phyloP scores from a whole-genome alignment of 2,113 vertebrate genomes.

The Cyphomyrus plagiostoma region DNA sequence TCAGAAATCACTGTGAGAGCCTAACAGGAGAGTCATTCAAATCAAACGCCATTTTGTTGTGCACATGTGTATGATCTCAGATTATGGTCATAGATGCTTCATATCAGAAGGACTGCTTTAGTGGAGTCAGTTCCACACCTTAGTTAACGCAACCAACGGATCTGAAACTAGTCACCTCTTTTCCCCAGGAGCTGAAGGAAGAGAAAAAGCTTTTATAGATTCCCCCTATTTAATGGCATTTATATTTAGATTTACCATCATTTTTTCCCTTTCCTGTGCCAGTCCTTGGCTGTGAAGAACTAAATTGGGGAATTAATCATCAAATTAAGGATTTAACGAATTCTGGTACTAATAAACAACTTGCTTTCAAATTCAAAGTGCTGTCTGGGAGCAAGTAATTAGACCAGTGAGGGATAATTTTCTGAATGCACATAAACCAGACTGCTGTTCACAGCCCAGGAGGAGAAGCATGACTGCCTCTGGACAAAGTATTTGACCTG shows the following conservation, averaged over 20 bases:
- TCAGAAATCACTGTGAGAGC: background rate
- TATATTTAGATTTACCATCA: slow-evolving; percentile 25
- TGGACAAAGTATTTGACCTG: background rate
- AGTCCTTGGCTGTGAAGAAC: slow-evolving; percentile 39
- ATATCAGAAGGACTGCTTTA: slow-evolving; percentile 50
- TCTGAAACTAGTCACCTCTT: slow-evolving; percentile 37
- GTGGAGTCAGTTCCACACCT: slow-evolving; percentile 57
- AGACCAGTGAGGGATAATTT: background rate
- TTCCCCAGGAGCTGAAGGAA: slow-evolving; percentile 56
- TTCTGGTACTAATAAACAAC: slow-evolving; percentile 21
- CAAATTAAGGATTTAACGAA: slow-evolving; percentile 70
- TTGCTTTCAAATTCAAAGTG: background rate
- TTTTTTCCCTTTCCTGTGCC: background rate
- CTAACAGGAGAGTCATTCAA: background rate
- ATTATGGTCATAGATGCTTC: slow-evolving; percentile 15
- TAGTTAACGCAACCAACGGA: slow-evolving; percentile 59
- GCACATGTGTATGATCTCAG: background rate
- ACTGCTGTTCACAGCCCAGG: background rate
- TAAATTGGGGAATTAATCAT: slow-evolving; percentile 70
- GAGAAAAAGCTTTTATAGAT: slow-evolving; percentile 36
- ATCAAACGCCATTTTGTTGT: background rate
- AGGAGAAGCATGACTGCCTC: background rate
- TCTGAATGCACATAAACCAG: background rate
- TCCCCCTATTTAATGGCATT: slow-evolving; percentile 38
- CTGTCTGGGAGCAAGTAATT: slow-evolving; percentile 38